Evolutionary conservation across 2,797 vertebrate species (phyloP).

Genomic region (Hemitrygon akajei): DNA sequence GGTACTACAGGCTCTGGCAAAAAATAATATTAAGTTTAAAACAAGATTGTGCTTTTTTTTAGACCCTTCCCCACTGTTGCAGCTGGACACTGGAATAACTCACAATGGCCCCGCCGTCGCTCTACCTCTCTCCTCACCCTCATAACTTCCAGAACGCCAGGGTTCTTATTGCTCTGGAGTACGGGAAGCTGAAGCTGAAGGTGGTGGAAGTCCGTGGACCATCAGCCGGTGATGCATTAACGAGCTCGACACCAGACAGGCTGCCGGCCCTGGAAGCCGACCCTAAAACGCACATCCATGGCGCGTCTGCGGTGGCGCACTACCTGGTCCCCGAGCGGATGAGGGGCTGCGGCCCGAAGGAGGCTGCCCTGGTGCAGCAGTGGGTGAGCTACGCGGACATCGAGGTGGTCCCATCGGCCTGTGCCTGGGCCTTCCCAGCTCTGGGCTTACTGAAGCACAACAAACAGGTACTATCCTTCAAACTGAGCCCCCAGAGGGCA

Average conservation of each 20-base stretch:
- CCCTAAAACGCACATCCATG: slow-evolving; percentile 47
- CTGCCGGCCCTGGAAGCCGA: slow-evolving; percentile 55
- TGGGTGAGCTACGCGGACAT: slow-evolving; percentile 79
- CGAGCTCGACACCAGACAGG: slow-evolving; percentile 50
- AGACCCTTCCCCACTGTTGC: too few species aligned
- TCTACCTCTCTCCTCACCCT: slow-evolving; percentile 67
- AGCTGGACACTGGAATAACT: neutral
- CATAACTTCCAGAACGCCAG: slow-evolving; percentile 77
- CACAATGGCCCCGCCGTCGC: slow-evolving; percentile 61
- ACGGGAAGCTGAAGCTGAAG: slow-evolving; percentile 46
- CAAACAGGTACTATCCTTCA: slow-evolving; percentile 56
- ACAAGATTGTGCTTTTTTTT: too few species aligned
- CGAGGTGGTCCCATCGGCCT: slow-evolving; percentile 69
- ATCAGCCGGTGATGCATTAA: slow-evolving; percentile 45
- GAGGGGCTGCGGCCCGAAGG: slow-evolving; percentile 50
- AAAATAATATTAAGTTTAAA: too few species aligned
- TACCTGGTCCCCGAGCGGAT: slow-evolving; percentile 57
- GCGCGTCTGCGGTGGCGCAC: slow-evolving; percentile 62
- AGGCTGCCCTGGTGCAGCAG: slow-evolving; percentile 71
- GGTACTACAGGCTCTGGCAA: too few species aligned
- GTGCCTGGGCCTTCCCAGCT: slow-evolving; percentile 67
- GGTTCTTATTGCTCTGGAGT: slow-evolving; percentile 69
- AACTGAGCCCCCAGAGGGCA: neutral
- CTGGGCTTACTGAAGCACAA: slow-evolving; percentile 61
- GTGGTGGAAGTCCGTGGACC: slow-evolving; percentile 48